Evolutionary conservation across 2,113 vertebrate genomes (phyloP).

Genomic region (Tenrec ecaudatus): DNA sequence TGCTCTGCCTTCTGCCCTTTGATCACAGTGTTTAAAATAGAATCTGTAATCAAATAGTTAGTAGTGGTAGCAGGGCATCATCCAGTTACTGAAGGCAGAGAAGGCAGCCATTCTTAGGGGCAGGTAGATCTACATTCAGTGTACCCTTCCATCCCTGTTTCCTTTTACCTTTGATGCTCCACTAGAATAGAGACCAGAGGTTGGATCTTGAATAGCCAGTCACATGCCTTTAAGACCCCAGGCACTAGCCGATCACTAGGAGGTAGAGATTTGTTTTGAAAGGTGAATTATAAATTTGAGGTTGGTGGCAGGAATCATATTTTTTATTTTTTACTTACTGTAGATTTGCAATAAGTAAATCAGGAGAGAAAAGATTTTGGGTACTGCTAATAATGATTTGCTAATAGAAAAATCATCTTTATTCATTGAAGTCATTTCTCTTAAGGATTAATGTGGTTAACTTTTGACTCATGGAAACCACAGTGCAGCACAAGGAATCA

Average conservation of each 20-base stretch:
- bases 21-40: not conserved
- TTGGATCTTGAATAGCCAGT: not conserved
- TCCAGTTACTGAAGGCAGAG: not conserved
- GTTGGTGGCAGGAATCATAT: not conserved
- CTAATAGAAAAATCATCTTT: not conserved
- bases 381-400: not conserved
- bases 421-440: slow-evolving; percentile 8
- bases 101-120: not conserved
- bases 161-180: not conserved
- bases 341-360: not conserved
- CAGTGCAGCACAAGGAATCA: too few species aligned
- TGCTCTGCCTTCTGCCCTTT: not conserved
- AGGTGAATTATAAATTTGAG: not conserved
- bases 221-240: not conserved
- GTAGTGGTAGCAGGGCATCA: not conserved
- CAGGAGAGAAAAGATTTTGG: slow-evolving; percentile 36
- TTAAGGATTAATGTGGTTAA: not conserved
- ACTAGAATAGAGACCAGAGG: not conserved
- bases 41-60: not conserved
- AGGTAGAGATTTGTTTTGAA: not conserved
- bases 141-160: not conserved
- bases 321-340: not conserved
- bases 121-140: not conserved
- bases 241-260: not conserved
- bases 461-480: too few species aligned